These are phyloP conservation scores for Formicarius rufipectus DNA, from an alignment of 2,113 vertebrate genomes.

Conservation along the genomic window DNA sequence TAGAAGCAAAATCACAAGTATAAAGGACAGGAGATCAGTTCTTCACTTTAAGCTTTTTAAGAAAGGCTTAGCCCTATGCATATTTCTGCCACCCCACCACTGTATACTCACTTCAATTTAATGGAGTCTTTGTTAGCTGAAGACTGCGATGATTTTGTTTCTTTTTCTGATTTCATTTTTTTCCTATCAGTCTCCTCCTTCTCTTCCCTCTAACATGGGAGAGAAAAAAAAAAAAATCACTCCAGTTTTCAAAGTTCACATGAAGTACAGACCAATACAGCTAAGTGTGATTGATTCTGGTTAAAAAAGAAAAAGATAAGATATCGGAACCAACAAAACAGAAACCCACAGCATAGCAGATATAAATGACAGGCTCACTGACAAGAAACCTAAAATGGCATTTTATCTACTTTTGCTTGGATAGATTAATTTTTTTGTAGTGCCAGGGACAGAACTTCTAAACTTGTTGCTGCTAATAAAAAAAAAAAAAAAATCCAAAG, in stretches of 20 bases:
- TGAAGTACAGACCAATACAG: neutral
- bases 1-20: neutral
- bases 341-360: neutral
- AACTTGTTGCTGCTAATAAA: neutral
- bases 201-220: conserved; percentile 65
- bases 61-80: neutral
- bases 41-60: neutral
- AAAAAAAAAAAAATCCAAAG: neutral
- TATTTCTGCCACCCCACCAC: neutral
- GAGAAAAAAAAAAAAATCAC: neutral
- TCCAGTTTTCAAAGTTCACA: neutral
- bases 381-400: neutral
- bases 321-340: neutral
- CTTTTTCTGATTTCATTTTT: conserved; percentile 75
- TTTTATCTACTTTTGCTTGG: neutral
- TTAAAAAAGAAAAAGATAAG: neutral
- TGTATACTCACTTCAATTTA: conserved; percentile 77
- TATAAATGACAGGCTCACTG: neutral
- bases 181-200: conserved; percentile 71
- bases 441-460: neutral
- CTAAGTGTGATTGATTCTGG: neutral
- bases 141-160: conserved; percentile 31
- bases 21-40: neutral
- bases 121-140: conserved; percentile 51
- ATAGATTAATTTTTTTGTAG: neutral